These are phyloP conservation scores for Drosophila rellima DNA, from an alignment of 2,888 invertebrate species.

Conservation along the genomic window DNA sequence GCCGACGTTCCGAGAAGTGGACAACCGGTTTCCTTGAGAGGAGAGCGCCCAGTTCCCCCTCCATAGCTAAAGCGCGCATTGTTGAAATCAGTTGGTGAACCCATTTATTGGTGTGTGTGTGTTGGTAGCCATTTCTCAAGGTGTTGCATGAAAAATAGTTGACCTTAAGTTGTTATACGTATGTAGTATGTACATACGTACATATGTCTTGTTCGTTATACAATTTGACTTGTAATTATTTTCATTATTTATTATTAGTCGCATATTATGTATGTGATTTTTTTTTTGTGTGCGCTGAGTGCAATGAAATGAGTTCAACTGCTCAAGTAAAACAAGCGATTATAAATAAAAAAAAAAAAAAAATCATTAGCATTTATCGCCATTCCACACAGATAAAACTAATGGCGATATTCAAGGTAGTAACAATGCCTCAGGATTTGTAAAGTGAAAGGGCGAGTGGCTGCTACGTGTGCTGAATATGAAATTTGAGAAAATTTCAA, in stretches of 20 bases:
- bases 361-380: conserved; percentile 44
- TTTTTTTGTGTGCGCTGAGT: conserved; percentile 16
- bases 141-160: conserved; percentile 74
- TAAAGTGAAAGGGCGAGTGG: conserved; percentile 42
- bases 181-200: not conserved
- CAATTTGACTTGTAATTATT: conserved; percentile 62
- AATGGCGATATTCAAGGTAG: conserved; percentile 34
- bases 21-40: conserved; percentile 63
- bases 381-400: not conserved
- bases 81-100: conserved; percentile 42
- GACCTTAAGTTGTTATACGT: conserved; percentile 62
- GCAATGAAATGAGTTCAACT: conserved; percentile 37
- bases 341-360: conserved; percentile 29
- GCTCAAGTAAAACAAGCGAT: conserved; percentile 16
- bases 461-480: conserved; percentile 9
- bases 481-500: conserved; percentile 15
- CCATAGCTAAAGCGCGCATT: conserved; percentile 19
- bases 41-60: not conserved
- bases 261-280: conserved; percentile 25
- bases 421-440: not conserved
- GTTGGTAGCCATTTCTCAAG: conserved; percentile 62
- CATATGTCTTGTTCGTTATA: conserved; percentile 39
- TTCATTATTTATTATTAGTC: conserved; percentile 56
- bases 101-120: too few relatives aligned
- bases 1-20: conserved; percentile 15